These are phyloP conservation scores for Nothocercus julius DNA, from an alignment of 2,113 vertebrate species.

Conservation along the genomic window DNA sequence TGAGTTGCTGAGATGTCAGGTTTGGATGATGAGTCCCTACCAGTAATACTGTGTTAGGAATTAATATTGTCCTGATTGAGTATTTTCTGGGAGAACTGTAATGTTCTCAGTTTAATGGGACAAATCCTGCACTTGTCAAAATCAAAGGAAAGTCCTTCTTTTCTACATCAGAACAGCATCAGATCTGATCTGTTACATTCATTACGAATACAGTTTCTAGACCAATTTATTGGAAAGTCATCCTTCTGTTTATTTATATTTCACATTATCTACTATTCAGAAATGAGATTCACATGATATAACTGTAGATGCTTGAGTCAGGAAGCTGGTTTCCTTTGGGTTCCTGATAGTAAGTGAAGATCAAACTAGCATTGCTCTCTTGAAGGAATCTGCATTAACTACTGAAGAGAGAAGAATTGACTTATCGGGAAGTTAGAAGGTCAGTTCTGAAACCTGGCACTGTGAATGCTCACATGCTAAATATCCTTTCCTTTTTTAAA, in stretches of 20 bases:
- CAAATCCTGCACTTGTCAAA: background rate
- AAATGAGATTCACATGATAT: background rate
- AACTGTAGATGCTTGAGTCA: background rate
- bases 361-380: background rate
- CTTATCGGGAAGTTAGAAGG: background rate
- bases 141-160: background rate
- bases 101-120: background rate
- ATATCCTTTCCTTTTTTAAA: background rate
- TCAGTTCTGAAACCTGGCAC: background rate
- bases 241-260: too few species aligned
- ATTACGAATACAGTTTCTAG: background rate
- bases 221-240: background rate
- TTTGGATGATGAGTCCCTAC: background rate
- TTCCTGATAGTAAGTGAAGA: background rate
- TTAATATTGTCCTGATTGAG: background rate
- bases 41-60: background rate
- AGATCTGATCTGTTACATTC: background rate
- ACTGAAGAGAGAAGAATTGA: background rate
- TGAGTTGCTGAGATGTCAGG: background rate
- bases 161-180: background rate
- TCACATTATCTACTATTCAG: background rate
- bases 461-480: background rate
- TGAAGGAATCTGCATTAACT: background rate
- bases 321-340: background rate
- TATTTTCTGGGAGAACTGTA: background rate